Conservation (phyloP, 2,797 vertebrate species). For the Emydoidea blandingii region DNA sequence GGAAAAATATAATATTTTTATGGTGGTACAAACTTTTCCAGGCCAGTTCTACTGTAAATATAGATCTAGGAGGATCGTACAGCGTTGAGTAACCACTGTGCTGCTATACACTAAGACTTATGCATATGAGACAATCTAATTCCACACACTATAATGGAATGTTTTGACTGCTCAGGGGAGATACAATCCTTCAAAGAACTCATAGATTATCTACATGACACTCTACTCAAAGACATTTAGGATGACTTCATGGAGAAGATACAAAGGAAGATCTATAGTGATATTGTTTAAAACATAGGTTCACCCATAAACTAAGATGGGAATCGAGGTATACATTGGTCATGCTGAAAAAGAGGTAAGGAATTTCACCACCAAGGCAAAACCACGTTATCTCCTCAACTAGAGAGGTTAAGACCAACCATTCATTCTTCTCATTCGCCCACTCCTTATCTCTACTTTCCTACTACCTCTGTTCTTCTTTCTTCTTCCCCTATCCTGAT, state of each 20-base stretch:
- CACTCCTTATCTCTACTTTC: neutral
- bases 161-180: neutral
- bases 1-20: neutral
- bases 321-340: neutral
- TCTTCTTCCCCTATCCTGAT: neutral
- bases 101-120: neutral
- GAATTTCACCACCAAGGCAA: neutral
- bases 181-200: no score
- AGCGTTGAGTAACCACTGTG: neutral
- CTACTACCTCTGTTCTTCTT: accelerated
- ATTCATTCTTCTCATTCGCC: neutral
- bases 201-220: neutral
- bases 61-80: neutral
- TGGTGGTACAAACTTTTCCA: neutral
- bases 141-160: no score
- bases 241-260: neutral
- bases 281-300: neutral
- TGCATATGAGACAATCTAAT: no score
- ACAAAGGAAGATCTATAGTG: neutral
- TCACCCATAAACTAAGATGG: neutral
- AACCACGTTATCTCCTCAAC: neutral
- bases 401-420: neutral
- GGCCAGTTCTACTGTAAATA: neutral
- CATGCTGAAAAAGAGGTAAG: neutral
- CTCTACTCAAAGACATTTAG: neutral